Conservation (phyloP, 2,888 invertebrate genomes). For the Ferrisia virgata region DNA sequence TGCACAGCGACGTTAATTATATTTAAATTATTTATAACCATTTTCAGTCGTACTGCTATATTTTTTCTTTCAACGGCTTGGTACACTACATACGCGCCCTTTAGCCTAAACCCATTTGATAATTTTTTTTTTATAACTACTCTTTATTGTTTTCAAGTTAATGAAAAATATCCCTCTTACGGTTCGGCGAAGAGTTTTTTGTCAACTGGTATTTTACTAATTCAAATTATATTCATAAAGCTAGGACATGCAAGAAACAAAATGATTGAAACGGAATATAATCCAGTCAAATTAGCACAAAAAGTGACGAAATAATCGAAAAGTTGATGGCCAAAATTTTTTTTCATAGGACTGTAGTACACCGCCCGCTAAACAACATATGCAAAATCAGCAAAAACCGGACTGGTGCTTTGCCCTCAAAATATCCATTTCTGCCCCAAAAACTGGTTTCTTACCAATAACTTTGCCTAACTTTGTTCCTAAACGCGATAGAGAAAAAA, state of each 20-base stretch:
- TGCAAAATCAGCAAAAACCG: too few species aligned
- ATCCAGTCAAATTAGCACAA: too few species aligned
- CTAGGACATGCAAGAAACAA: background rate
- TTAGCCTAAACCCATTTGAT: background rate
- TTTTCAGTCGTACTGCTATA: background rate
- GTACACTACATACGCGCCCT: background rate
- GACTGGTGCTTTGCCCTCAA: too few species aligned
- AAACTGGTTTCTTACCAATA: too few species aligned
- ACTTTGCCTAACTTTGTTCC: too few species aligned
- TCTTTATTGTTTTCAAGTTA: background rate
- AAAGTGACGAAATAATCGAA: too few species aligned
- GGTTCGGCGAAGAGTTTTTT: background rate
- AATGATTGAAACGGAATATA: too few species aligned
- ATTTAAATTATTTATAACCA: slow-evolving; percentile 24
- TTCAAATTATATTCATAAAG: slow-evolving; percentile 9
- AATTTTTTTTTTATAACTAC: background rate
- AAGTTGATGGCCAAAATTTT: too few species aligned
- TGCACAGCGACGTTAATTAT: background rate
- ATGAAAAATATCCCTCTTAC: background rate
- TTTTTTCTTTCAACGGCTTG: background rate
- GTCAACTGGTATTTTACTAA: background rate
- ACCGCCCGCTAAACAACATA: too few species aligned
- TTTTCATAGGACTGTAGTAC: too few species aligned
- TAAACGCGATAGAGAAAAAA: too few species aligned
- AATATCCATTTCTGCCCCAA: too few species aligned